A percentile compares a stretch with the other conserved stretches of the same genome.
phyloP scores from a whole-genome alignment of 2,113 vertebrate genomes.

The Elephantulus edwardii region DNA sequence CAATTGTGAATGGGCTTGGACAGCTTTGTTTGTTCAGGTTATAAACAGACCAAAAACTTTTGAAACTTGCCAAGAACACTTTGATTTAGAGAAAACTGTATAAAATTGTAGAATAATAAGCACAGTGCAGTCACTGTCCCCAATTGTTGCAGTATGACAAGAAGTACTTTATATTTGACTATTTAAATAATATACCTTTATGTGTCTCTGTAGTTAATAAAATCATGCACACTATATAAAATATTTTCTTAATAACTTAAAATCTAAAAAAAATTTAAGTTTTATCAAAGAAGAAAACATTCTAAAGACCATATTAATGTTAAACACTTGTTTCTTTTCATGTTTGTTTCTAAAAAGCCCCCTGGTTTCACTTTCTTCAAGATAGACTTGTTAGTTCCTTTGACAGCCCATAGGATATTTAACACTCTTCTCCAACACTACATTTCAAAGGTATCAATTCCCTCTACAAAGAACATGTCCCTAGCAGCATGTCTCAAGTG shows the following conservation, averaged over 20 bases:
- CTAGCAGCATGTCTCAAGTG: too few relatives aligned
- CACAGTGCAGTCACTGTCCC: not conserved
- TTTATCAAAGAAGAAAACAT: not conserved
- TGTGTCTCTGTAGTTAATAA: not conserved
- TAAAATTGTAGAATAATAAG: constrained; percentile 44
- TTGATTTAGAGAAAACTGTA: not conserved
- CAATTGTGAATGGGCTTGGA: constrained; percentile 21
- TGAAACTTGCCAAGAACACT: constrained; percentile 44
- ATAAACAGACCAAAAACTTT: constrained; percentile 46
- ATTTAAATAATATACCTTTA: not conserved
- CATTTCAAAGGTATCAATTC: too few relatives aligned
- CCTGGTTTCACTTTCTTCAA: too few relatives aligned
- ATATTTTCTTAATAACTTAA: not conserved
- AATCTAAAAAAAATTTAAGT: not conserved
- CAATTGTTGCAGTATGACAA: not conserved
- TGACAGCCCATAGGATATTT: too few relatives aligned
- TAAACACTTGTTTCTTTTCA: too few relatives aligned
- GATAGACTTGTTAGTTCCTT: too few relatives aligned
- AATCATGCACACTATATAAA: not conserved
- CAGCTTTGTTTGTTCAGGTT: constrained; percentile 49
- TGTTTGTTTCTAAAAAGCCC: too few relatives aligned
- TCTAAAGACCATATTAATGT: too few relatives aligned
- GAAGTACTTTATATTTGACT: constrained; percentile 27
- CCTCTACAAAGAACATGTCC: too few relatives aligned
- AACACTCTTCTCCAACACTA: too few relatives aligned